Base-by-base conservation (phyloP, 2,888 invertebrate species). In the Drosophila lacicola region DNA sequence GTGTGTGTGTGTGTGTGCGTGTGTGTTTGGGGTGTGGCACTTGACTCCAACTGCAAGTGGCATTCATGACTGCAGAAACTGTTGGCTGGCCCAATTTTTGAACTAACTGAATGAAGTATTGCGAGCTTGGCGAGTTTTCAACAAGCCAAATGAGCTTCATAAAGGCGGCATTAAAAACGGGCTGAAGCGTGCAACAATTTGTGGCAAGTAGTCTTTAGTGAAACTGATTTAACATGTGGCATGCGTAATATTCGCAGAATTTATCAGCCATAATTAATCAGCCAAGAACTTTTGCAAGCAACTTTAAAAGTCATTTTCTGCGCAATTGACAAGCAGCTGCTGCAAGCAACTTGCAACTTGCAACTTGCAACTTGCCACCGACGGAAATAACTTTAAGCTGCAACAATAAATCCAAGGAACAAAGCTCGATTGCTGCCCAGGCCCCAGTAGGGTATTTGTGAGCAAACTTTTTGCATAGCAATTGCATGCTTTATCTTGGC, bases 401-500 rank as follows among this genome's bases (percentile, higher is more conserved):
- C 57, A 68, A 63, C 78, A 80, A 85, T 85, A 82, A 85, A 85
- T 82, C 68, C 67, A 56, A 54, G 73, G 49, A 46, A 37, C 47
- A 60, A 47, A 66, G 44, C 69, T 68, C 61, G 60, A 55, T 53
- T 68, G 62, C 56, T 60, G 44, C 46, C 50, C 62, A 36, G 14
- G 60, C 53, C 73, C 74, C 71, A 54, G 51, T 45, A 64, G 82
- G 66, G 71, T 68, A 79, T 77, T 79, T 82, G 80, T 72, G 64
- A 61, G 70, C 45, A 61, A 85, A 85, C 64, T 72, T 78, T 70
- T 49, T 80, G 72, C 75, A 66, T 73, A 65, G 80, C 82, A 85
- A 82, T 82, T 80, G 82, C 70, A 75, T 83, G 83, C 83, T 83
- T 83, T 83, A 83, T 83, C 82, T 86, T 60, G 68, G 68, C 69